These are phyloP conservation scores for Xestia xanthographa DNA, from an alignment of 2,888 invertebrate species.

Conservation along the genomic window DNA sequence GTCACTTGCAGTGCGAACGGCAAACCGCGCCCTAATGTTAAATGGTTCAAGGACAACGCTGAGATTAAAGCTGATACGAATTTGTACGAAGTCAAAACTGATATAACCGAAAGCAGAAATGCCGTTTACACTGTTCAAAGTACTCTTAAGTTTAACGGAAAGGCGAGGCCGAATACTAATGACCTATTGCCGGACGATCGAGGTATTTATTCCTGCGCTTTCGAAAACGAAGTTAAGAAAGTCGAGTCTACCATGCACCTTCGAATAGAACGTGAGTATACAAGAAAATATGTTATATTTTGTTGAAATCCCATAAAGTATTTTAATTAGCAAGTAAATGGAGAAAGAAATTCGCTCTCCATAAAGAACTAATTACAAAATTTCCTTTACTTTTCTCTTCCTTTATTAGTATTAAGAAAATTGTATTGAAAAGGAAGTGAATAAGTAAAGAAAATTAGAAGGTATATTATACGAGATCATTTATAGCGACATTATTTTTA, in stretches of 20 bases:
- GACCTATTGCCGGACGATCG: constrained; percentile 95
- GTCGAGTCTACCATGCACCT: constrained; percentile 97
- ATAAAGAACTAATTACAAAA: constrained; percentile 24
- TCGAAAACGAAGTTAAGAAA: constrained; percentile 97
- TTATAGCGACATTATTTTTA: constrained; percentile 15
- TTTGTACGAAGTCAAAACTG: constrained; percentile 95
- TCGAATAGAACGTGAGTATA: constrained; percentile 95
- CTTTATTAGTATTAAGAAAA: constrained; percentile 18
- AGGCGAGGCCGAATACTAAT: constrained; percentile 94
- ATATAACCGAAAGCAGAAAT: constrained; percentile 94
- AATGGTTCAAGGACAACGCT: constrained; percentile 96
- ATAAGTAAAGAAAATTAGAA: constrained; percentile 14
- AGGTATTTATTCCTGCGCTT: constrained; percentile 96
- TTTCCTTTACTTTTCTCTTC: constrained; percentile 25
- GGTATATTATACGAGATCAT: not conserved
- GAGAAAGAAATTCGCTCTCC: not conserved
- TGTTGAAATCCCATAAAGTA: constrained; percentile 7
- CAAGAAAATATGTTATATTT: constrained; percentile 21
- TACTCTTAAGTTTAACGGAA: constrained; percentile 94
- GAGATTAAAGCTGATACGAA: constrained; percentile 94
- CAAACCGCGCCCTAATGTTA: constrained; percentile 95
- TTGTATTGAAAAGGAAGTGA: constrained; percentile 16
- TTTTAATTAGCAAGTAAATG: constrained; percentile 14
- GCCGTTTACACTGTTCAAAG: constrained; percentile 96
- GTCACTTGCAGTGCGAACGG: constrained; percentile 96